phyloP scores from a whole-genome alignment of 53 echinoderm and acorn worm genomes.

The Hippasteria phrygiana region DNA sequence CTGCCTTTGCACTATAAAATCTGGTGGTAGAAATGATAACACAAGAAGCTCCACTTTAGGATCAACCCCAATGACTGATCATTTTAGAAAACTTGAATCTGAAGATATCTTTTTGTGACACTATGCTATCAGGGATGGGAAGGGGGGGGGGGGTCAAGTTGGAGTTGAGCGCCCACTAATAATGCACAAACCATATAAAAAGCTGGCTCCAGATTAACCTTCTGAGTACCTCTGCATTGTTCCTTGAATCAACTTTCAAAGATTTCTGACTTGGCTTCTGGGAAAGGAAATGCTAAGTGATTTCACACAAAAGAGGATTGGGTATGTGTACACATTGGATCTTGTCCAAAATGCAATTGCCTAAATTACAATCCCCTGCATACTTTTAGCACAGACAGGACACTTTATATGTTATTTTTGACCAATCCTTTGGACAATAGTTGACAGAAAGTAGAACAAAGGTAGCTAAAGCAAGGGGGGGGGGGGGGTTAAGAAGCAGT shows the following conservation, averaged over 20 bases:
- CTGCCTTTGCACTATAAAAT: too few species aligned
- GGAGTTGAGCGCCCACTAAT: too few species aligned
- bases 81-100: too few species aligned
- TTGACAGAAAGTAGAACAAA: background rate
- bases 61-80: too few species aligned
- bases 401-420: conserved; percentile 15
- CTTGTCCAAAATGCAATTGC: background rate
- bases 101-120: too few species aligned
- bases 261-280: background rate
- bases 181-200: background rate
- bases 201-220: background rate
- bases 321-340: background rate
- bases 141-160: too few species aligned
- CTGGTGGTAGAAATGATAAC: too few species aligned
- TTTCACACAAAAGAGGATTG: background rate
- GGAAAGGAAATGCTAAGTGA: background rate
- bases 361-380: background rate
- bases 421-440: background rate
- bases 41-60: too few species aligned
- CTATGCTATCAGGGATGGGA: too few species aligned
- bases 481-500: background rate
- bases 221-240: background rate
- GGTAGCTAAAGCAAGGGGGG: background rate
- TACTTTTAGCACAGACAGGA: background rate
- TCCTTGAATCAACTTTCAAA: background rate